A percentile compares a stretch with the other conserved stretches of the same genome.
These are phyloP conservation scores for Cydia pomonella DNA, from an alignment of 1,140 invertebrate genomes.

Conservation along the genomic window DNA sequence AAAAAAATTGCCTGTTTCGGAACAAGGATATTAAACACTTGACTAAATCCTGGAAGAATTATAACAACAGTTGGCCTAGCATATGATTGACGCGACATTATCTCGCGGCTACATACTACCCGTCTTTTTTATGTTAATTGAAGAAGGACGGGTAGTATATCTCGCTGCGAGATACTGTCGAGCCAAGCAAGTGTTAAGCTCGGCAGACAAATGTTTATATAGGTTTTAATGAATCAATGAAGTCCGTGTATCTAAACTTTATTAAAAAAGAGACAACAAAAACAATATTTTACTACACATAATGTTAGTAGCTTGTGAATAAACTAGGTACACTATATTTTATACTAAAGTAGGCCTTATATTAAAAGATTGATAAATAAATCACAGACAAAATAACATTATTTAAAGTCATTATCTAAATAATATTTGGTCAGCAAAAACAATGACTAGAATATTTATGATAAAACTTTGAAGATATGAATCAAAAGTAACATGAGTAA, in stretches of 20 bases:
- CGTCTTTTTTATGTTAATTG: no score
- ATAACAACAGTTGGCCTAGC: no score
- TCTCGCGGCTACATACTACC: no score
- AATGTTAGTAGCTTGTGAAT: neutral
- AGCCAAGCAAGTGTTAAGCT: no score
- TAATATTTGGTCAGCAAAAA: conserved; percentile 24
- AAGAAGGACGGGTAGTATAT: no score
- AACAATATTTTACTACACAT: neutral
- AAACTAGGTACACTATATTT: neutral
- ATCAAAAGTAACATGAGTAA: conserved; percentile 9
- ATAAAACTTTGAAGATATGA: conserved; percentile 21
- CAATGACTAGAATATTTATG: conserved; percentile 19
- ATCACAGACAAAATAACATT: conserved; percentile 21
- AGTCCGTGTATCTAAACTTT: neutral
- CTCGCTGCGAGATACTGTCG: no score
- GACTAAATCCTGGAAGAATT: no score
- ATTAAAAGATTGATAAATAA: neutral
- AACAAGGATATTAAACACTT: no score
- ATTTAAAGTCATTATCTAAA: conserved; percentile 22
- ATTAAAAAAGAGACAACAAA: neutral
- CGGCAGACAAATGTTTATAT: no score
- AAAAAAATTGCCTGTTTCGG: no score
- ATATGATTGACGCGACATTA: no score
- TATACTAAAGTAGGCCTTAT: conserved; percentile 9
- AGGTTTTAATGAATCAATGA: neutral